Evolutionary conservation across 1,140 invertebrate species (phyloP).

Genomic region (Thaumetopoea pityocampa): DNA sequence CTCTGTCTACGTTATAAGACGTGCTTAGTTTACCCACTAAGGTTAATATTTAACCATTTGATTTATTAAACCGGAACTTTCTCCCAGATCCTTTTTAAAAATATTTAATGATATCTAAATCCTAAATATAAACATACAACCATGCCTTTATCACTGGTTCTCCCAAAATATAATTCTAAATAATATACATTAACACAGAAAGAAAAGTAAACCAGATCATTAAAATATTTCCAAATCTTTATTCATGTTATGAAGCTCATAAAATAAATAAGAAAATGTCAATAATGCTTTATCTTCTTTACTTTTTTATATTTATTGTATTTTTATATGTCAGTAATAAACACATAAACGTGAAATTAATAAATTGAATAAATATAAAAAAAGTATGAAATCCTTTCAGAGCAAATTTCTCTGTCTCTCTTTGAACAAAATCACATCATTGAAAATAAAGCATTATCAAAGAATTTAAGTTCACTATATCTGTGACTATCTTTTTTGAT

Average conservation of each 20-base stretch:
- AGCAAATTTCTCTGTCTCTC: too few relatives aligned
- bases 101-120: too few relatives aligned
- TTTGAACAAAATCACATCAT: not conserved
- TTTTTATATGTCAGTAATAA: not conserved
- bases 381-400: too few relatives aligned
- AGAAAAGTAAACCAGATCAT: conserved; percentile 7
- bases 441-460: conserved; percentile 20
- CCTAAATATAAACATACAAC: too few relatives aligned
- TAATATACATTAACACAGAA: not conserved
- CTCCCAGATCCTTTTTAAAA: too few relatives aligned
- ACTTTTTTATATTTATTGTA: not conserved
- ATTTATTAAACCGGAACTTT: too few relatives aligned
- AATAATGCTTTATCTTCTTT: conserved; percentile 27
- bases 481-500: conserved; percentile 80
- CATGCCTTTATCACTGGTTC: too few relatives aligned
- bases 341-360: not conserved
- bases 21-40: too few relatives aligned
- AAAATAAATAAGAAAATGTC: conserved; percentile 33
- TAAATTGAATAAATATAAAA: not conserved
- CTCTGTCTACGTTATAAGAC: too few relatives aligned
- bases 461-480: conserved; percentile 6
- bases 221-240: conserved; percentile 19
- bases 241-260: conserved; percentile 32
- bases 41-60: too few relatives aligned
- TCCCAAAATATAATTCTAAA: too few relatives aligned